Conservation (phyloP, 2,113 vertebrate species). For the Pterocles gutturalis region DNA sequence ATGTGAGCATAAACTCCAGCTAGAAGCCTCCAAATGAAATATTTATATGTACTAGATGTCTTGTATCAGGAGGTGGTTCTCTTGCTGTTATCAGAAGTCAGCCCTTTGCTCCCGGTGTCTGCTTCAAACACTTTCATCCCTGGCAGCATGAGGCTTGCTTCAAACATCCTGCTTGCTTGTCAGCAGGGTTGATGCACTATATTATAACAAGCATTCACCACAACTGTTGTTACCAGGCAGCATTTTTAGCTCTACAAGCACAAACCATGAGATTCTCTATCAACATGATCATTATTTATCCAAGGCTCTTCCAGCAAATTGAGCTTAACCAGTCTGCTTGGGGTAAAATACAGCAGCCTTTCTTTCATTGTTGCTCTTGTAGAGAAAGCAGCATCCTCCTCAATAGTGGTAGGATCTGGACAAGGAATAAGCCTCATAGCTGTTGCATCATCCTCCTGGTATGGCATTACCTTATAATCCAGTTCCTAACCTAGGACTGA, state of each 20-base stretch:
- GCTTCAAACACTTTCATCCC: slow-evolving; percentile 30
- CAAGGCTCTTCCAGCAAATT: neutral
- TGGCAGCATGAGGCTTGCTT: neutral
- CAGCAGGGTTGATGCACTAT: slow-evolving; percentile 10
- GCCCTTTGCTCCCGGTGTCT: neutral
- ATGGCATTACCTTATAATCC: neutral
- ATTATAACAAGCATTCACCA: slow-evolving; percentile 19
- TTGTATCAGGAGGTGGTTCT: slow-evolving; percentile 19
- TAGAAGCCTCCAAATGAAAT: slow-evolving; percentile 9
- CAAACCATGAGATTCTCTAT: neutral
- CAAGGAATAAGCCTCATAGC: neutral
- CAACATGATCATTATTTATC: slow-evolving; percentile 11
- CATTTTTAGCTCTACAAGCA: slow-evolving; percentile 40
- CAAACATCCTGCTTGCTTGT: slow-evolving; percentile 34
- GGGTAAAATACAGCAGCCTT: neutral
- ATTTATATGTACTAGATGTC: neutral
- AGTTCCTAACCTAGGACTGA: neutral
- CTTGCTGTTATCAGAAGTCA: slow-evolving; percentile 44
- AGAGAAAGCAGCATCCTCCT: neutral
- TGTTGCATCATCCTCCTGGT: neutral
- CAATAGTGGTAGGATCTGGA: neutral
- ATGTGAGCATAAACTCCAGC: neutral
- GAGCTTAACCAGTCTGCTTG: slow-evolving; percentile 1
- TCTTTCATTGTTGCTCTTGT: neutral
- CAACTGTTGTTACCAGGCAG: slow-evolving; percentile 41